Conservation (phyloP, 2,888 invertebrate genomes). For the Drosophila paracracens region DNA sequence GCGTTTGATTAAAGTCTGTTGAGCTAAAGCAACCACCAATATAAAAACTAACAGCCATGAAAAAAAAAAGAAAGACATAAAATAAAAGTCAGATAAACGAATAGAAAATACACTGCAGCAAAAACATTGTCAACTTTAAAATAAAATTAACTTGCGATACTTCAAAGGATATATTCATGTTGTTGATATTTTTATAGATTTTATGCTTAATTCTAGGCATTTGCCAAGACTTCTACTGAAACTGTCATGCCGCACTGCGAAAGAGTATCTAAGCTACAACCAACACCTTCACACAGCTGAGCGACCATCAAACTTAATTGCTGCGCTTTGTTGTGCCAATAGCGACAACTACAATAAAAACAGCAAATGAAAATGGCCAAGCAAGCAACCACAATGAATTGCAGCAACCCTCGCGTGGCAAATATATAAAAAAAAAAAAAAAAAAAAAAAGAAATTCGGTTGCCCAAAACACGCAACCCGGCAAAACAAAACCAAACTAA, state of each 20-base stretch:
- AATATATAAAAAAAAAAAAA: conserved; percentile 18
- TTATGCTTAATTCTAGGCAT: neutral
- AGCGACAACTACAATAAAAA: conserved; percentile 46
- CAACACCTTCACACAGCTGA: conserved; percentile 44
- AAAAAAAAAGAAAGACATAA: conserved; percentile 4
- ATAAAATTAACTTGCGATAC: neutral
- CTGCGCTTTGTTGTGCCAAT: conserved; percentile 73
- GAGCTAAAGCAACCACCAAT: conserved; percentile 50
- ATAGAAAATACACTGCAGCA: conserved; percentile 17
- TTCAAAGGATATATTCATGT: neutral
- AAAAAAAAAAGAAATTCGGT: conserved; percentile 5
- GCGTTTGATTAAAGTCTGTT: conserved; percentile 44
- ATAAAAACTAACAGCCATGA: conserved; percentile 6
- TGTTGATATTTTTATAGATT: fast-evolving
- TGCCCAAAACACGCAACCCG: conserved; percentile 64
- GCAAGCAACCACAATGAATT: conserved; percentile 56
- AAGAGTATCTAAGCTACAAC: conserved; percentile 26
- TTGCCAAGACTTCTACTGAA: conserved; percentile 3
- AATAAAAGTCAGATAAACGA: neutral
- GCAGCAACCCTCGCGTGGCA: conserved; percentile 66
- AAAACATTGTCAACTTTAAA: neutral
- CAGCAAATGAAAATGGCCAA: conserved; percentile 6
- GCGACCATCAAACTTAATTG: conserved; percentile 70
- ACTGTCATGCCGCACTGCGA: neutral
- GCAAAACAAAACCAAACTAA: conserved; percentile 23